Evolutionary conservation across 2,113 vertebrate species (phyloP).

Genomic region (Hylia prasina): DNA sequence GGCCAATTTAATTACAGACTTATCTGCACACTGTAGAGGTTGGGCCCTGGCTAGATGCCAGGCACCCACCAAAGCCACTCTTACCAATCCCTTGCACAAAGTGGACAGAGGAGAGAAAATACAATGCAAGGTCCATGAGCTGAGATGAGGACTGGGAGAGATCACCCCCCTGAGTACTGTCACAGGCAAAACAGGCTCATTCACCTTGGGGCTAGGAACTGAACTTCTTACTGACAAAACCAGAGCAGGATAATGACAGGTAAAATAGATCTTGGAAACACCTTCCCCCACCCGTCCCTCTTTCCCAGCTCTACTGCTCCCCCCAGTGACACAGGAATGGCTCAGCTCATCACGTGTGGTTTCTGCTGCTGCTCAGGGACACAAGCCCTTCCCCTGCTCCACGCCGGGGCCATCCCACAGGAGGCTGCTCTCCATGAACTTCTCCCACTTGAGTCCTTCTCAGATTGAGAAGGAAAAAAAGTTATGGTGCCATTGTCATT

Average conservation of each 20-base stretch:
- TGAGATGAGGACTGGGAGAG: background rate
- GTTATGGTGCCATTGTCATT: background rate
- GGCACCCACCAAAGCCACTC: background rate
- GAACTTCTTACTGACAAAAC: background rate
- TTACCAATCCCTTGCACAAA: background rate
- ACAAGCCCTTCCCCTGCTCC: background rate
- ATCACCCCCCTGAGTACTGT: background rate
- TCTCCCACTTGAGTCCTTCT: background rate
- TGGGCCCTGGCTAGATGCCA: background rate
- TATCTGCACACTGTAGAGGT: background rate
- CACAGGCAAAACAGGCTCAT: background rate
- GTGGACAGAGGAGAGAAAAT: background rate
- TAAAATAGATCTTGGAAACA: background rate
- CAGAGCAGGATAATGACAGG: background rate
- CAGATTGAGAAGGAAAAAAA: background rate
- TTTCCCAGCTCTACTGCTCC: background rate
- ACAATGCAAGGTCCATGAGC: background rate
- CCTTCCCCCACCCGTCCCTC: background rate
- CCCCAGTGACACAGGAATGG: background rate
- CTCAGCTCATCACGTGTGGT: rapidly evolving
- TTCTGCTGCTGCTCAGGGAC: background rate
- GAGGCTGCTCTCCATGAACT: background rate
- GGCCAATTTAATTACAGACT: background rate
- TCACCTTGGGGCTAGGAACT: background rate
- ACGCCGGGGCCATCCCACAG: background rate